Conservation (phyloP, 2,113 vertebrate species). For the Marmota flaviventris region DNA sequence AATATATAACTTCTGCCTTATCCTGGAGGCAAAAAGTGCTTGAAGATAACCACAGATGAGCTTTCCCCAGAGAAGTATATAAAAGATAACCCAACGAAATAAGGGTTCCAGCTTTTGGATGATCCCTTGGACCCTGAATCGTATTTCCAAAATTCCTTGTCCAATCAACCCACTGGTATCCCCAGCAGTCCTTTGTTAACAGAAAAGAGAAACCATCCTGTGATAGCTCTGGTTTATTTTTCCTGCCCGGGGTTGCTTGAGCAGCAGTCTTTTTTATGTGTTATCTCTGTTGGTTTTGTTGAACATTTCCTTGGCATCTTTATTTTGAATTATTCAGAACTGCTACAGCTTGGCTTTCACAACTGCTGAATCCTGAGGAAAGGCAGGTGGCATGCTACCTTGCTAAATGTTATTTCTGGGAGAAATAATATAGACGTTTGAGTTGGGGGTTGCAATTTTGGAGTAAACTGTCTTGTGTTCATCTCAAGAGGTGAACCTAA, state of each 20-base stretch:
- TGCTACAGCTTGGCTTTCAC: not conserved
- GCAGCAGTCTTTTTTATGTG: not conserved
- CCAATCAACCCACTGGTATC: not conserved
- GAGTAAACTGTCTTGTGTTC: not conserved
- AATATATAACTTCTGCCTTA: not conserved
- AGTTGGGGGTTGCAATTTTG: not conserved
- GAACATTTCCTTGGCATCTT: slow-evolving; percentile 34
- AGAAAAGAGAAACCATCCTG: not conserved
- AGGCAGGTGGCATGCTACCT: not conserved
- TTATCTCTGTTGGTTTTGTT: not conserved
- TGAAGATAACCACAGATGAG: not conserved
- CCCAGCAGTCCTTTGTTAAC: not conserved
- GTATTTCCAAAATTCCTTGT: not conserved
- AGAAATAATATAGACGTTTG: slow-evolving; percentile 1
- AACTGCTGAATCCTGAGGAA: not conserved
- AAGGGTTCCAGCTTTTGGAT: not conserved
- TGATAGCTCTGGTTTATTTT: not conserved
- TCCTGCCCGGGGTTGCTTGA: not conserved
- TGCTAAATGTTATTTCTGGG: not conserved
- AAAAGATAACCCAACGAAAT: not conserved
- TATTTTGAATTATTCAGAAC: slow-evolving; percentile 10
- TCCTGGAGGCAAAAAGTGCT: not conserved
- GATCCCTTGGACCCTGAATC: not conserved
- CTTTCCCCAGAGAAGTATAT: not conserved
- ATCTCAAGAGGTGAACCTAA: not conserved